Evolutionary conservation across 2,797 vertebrate genomes (phyloP), one percentile per base, ranked within the genome.

Genomic region (Hemitrygon akajei): DNA sequence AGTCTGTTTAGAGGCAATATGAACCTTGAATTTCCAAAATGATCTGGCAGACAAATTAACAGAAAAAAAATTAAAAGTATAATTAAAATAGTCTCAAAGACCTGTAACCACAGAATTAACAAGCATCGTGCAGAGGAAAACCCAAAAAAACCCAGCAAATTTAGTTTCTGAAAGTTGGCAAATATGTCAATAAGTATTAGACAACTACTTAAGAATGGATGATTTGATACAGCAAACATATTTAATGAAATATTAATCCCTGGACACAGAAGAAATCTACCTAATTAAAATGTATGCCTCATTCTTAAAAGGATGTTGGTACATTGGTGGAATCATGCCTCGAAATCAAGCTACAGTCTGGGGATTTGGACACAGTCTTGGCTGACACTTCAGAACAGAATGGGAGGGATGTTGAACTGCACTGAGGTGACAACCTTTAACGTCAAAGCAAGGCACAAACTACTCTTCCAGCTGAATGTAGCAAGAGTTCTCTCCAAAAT

Each of bases 61-160:
- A 86, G n/a, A 89, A 37, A 14, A 87, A 87, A 87, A 16, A 89
- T 66, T 89, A 60, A 89, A 60, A 86, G 34, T 86, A 14, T 25
- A 86, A 27, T 60, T 86, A 86, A 34, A 4, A 60, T 69, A 1
- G 47, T 47, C 16, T 66, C n/a, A 89, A 34, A 11, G 60, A 69
- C 56, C 7, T 63, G 58, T 56, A 30, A 11, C 47, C 5, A 30
- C 27, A 84, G 0, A 80, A 5, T 20, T 56, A 58, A 58, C 47
- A 84, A 58, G 58, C 84, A 40, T 82, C 25, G 47, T 47, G 4
- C 47, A 47, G 47, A 47, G 47, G 4, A 47, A 47, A 47, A 2
- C 47, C 47, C 47, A 47, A 47, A 47, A 47, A 47, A 47, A 1
- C 47, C 4, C 47, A 47, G 47, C 47, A 47, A n/a, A 47, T 47